Evolutionary conservation across 2,113 vertebrate genomes (phyloP).

Genomic region (Corythornis cristatus): DNA sequence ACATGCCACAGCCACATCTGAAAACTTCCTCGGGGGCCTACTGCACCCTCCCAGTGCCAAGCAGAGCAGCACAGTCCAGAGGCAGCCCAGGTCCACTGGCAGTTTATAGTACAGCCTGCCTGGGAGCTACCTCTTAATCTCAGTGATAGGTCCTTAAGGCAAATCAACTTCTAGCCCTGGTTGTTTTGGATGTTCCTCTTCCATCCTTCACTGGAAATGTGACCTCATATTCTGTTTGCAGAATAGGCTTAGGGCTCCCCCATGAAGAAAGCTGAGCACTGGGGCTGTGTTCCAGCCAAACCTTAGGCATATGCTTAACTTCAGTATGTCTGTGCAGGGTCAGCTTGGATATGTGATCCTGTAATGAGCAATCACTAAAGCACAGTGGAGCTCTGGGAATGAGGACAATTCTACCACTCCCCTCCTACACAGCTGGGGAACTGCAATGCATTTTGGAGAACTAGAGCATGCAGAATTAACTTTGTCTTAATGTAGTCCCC

Average conservation of each 20-base stretch:
- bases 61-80: neutral
- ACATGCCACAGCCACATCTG: neutral
- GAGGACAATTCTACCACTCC: neutral
- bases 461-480: slow-evolving; percentile 26
- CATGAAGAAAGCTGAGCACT: neutral
- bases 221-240: neutral
- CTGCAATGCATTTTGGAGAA: slow-evolving; percentile 6
- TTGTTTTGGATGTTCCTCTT: neutral
- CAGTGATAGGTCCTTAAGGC: neutral
- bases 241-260: neutral
- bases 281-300: neutral
- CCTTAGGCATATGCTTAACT: neutral
- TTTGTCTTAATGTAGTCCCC: neutral
- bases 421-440: neutral
- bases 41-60: neutral
- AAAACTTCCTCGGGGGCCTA: neutral
- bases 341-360: neutral
- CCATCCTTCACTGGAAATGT: neutral
- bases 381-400: neutral
- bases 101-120: neutral
- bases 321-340: neutral
- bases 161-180: neutral
- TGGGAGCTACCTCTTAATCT: neutral
- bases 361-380: neutral
- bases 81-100: neutral